These are phyloP conservation scores for Sparidentex hasta DNA, from an alignment of 2,797 vertebrate genomes.

Conservation along the genomic window DNA sequence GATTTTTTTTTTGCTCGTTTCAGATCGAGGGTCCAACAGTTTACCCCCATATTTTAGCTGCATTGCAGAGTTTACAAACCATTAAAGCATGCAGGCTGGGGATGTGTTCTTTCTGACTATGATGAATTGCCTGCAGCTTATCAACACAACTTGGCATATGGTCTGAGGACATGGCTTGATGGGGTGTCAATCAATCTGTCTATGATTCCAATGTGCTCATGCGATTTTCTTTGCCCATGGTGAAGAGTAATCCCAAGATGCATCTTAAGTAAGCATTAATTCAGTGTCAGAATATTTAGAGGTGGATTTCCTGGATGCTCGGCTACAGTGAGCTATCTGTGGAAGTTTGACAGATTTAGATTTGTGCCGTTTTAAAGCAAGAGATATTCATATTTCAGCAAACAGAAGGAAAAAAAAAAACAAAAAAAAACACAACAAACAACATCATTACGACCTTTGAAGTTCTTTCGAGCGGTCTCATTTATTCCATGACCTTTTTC, in stretches of 20 bases:
- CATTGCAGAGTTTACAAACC: slow-evolving; percentile 58
- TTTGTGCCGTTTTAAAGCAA: slow-evolving; percentile 34
- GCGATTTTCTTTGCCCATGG: slow-evolving; percentile 46
- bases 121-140: slow-evolving; percentile 84
- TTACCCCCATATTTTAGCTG: slow-evolving; percentile 43
- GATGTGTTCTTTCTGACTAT: slow-evolving; percentile 73
- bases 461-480: slow-evolving; percentile 42
- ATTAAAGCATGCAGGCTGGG: slow-evolving; percentile 58
- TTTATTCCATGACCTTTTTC: slow-evolving; percentile 63
- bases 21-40: slow-evolving; percentile 20
- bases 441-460: slow-evolving; percentile 53
- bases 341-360: slow-evolving; percentile 43
- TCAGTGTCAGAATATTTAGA: slow-evolving; percentile 51
- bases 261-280: slow-evolving; percentile 68
- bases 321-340: slow-evolving; percentile 11
- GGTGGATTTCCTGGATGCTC: slow-evolving; percentile 35
- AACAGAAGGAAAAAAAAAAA: slow-evolving; percentile 18
- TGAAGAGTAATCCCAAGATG: slow-evolving; percentile 58
- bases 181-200: slow-evolving; percentile 82
- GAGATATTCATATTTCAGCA: slow-evolving; percentile 18
- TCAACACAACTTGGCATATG: slow-evolving; percentile 80
- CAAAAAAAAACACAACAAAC: not conserved
- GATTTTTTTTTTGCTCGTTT: slow-evolving; percentile 22
- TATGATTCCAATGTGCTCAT: slow-evolving; percentile 66
- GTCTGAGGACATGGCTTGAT: slow-evolving; percentile 76